These are phyloP conservation scores for Ashinkailepas kermadecensis DNA, from an alignment of 2,888 invertebrate species.

Conservation along the genomic window DNA sequence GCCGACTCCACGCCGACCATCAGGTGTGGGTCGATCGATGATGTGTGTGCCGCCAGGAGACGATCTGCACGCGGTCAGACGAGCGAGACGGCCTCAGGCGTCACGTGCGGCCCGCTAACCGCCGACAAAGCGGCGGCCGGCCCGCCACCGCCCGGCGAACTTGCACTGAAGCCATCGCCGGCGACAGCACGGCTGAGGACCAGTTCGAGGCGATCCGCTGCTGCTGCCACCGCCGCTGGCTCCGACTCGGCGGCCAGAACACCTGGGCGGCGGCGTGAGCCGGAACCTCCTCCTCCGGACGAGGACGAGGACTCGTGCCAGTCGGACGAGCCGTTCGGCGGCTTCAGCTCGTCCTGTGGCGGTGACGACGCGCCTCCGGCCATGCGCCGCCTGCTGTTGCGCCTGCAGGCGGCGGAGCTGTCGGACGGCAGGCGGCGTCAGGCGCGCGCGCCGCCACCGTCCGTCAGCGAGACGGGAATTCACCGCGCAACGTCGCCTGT, in stretches of 20 bases:
- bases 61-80: too few relatives aligned
- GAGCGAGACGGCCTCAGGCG: too few relatives aligned
- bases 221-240: background rate
- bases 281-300: background rate
- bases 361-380: background rate
- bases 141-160: background rate
- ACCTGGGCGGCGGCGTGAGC: background rate
- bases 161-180: background rate
- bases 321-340: background rate
- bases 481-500: too few relatives aligned
- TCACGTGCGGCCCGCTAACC: too few relatives aligned
- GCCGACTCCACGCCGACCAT: too few relatives aligned
- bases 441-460: too few relatives aligned
- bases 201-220: background rate
- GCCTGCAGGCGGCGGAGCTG: background rate
- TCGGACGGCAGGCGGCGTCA: background rate
- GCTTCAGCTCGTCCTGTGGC: background rate
- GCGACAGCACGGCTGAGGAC: background rate
- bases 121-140: too few relatives aligned
- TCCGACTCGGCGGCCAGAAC: background rate
- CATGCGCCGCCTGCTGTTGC: background rate
- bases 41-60: too few relatives aligned
- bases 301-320: background rate
- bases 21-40: too few relatives aligned
- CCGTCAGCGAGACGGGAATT: too few relatives aligned